phyloP scores from a whole-genome alignment of 1,140 invertebrate genomes.

The Conus ventricosus region DNA sequence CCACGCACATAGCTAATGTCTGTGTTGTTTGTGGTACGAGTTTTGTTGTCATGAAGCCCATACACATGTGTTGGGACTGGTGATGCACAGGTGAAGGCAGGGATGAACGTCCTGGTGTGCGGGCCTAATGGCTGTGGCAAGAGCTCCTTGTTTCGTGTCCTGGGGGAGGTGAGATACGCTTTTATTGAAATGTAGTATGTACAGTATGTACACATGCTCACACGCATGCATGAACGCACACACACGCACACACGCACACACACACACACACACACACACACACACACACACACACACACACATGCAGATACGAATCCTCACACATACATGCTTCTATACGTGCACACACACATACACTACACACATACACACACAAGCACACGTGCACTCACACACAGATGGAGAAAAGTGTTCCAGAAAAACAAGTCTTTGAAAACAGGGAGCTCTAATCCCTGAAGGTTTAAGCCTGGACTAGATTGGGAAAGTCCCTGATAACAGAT shows the following conservation, averaged over 20 bases:
- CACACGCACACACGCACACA: background rate
- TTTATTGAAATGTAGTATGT: background rate
- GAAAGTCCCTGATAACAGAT: too few species aligned
- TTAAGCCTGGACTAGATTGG: too few species aligned
- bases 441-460: too few species aligned
- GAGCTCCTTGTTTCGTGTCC: constrained; percentile 93
- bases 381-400: background rate
- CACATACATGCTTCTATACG: background rate
- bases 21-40: too few species aligned
- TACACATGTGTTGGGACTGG: background rate
- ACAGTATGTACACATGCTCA: background rate
- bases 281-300: background rate
- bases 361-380: background rate
- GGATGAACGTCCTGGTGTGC: constrained; percentile 96
- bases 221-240: background rate
- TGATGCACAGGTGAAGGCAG: constrained; percentile 83
- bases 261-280: background rate
- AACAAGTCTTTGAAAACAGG: too few species aligned
- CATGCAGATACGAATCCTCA: background rate
- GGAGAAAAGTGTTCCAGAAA: background rate
- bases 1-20: too few species aligned
- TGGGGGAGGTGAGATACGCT: constrained; percentile 85
- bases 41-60: background rate
- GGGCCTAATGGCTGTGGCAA: constrained; percentile 99
- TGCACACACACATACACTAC: background rate